Evolutionary conservation across 2,888 invertebrate species (phyloP).

Genomic region (Meghimatium bilineatum): DNA sequence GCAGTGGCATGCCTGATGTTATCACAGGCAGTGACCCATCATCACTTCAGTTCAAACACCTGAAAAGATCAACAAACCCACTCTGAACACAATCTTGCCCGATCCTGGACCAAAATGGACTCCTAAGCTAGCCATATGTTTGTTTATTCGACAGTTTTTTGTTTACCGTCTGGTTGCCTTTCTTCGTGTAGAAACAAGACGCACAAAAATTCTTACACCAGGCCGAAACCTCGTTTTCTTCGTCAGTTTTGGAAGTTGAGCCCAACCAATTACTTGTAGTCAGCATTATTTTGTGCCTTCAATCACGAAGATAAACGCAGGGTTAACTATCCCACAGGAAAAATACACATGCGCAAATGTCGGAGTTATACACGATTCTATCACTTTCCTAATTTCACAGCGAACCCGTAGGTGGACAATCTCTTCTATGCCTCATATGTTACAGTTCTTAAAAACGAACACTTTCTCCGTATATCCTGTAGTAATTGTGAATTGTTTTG

Average conservation of each 20-base stretch:
- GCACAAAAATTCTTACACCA: neutral
- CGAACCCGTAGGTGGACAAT: too few species aligned
- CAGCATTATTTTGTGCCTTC: neutral
- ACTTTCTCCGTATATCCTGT: too few species aligned
- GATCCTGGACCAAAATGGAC: neutral
- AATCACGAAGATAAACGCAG: too few species aligned
- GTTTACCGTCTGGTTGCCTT: slow-evolving; percentile 1
- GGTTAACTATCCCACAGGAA: too few species aligned
- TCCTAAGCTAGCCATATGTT: neutral
- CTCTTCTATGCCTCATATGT: too few species aligned
- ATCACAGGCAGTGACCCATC: neutral
- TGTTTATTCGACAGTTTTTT: neutral
- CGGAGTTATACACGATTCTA: too few species aligned
- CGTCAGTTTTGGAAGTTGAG: neutral
- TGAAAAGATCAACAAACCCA: neutral
- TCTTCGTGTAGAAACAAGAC: neutral
- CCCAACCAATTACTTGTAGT: neutral
- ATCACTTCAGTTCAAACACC: neutral
- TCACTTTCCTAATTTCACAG: too few species aligned
- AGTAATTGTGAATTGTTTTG: too few species aligned
- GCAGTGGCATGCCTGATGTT: neutral
- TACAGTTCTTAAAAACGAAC: too few species aligned
- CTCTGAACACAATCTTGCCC: neutral
- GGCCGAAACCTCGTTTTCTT: too few species aligned
- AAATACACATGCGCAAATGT: too few species aligned